Percentiles rank a stretch among this genome's conserved stretches.
These are phyloP conservation scores for Lasioglossum malachurum DNA, from an alignment of 2,888 invertebrate genomes.

Conservation along the genomic window DNA sequence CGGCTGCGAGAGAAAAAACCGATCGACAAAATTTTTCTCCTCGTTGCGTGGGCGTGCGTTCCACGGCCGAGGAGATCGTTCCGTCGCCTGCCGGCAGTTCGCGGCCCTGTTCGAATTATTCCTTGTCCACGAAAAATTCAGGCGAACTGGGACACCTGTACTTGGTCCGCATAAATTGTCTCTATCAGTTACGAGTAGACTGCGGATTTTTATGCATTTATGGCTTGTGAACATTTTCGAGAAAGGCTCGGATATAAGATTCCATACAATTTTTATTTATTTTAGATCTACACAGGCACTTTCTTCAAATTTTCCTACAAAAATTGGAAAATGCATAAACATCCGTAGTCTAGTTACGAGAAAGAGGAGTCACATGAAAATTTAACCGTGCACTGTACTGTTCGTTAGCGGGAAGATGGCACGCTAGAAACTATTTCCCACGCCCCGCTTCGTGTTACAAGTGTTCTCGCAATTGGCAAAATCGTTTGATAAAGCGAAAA, in stretches of 20 bases:
- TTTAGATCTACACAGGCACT: too few species aligned
- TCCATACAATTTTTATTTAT: too few species aligned
- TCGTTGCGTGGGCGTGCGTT: background rate
- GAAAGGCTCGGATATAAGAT: too few species aligned
- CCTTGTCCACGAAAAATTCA: background rate
- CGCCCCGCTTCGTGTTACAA: background rate
- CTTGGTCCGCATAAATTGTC: background rate
- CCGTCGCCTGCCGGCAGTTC: background rate
- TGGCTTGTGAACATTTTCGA: too few species aligned
- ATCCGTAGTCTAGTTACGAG: too few species aligned
- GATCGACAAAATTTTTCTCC: background rate
- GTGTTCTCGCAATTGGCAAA: background rate
- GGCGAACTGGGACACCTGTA: background rate
- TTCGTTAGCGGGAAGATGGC: background rate
- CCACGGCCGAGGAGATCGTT: background rate
- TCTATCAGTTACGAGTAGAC: background rate
- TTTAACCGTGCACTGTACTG: background rate
- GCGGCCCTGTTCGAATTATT: background rate
- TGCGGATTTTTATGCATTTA: too few species aligned
- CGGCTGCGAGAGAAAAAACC: background rate
- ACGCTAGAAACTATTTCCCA: background rate
- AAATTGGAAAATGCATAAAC: too few species aligned
- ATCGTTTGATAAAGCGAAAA: background rate
- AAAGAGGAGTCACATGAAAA: background rate
- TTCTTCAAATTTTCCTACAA: too few species aligned